phyloP scores from a whole-genome alignment of 2,797 vertebrate species.

The Brotula barbata region DNA sequence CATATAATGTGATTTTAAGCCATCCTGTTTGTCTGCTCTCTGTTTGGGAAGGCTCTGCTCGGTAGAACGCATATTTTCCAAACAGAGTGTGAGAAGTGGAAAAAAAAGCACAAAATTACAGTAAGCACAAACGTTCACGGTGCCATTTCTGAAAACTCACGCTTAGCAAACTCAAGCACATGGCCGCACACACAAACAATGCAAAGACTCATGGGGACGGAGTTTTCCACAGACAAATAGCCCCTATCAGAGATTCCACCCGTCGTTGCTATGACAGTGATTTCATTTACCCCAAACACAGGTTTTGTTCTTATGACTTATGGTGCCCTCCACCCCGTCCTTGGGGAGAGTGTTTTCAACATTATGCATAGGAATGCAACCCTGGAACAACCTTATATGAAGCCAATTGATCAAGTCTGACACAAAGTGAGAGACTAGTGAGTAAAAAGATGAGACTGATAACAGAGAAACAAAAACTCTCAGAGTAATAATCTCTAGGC shows the following conservation, averaged over 20 bases:
- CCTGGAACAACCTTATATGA: constrained; percentile 44
- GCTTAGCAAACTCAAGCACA: constrained; percentile 42
- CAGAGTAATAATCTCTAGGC: constrained; percentile 4
- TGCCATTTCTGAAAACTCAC: constrained; percentile 36
- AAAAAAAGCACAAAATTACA: constrained; percentile 44
- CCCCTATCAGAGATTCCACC: constrained; percentile 73
- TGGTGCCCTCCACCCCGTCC: constrained; percentile 49
- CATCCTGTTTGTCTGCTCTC: constrained; percentile 50
- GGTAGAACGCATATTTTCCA: constrained; percentile 67
- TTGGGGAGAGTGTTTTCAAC: constrained; percentile 39
- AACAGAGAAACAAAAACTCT: background rate
- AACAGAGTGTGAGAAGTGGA: constrained; percentile 56
- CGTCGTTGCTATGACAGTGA: constrained; percentile 74
- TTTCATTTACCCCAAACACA: constrained; percentile 75
- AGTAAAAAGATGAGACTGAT: constrained; percentile 12
- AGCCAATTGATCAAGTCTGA: constrained; percentile 59
- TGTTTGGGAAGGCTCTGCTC: constrained; percentile 51
- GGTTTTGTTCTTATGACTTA: constrained; percentile 55
- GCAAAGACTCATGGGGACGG: constrained; percentile 27
- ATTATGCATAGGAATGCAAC: constrained; percentile 53
- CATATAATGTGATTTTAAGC: constrained; percentile 27
- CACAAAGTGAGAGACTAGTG: constrained; percentile 29
- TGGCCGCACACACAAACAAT: constrained; percentile 9
- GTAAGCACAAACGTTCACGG: constrained; percentile 54
- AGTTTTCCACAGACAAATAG: constrained; percentile 68